Percentiles rank a stretch among this genome's conserved stretches.
Conservation (phyloP, 2,797 vertebrate species). For the Vireo griseus region DNA sequence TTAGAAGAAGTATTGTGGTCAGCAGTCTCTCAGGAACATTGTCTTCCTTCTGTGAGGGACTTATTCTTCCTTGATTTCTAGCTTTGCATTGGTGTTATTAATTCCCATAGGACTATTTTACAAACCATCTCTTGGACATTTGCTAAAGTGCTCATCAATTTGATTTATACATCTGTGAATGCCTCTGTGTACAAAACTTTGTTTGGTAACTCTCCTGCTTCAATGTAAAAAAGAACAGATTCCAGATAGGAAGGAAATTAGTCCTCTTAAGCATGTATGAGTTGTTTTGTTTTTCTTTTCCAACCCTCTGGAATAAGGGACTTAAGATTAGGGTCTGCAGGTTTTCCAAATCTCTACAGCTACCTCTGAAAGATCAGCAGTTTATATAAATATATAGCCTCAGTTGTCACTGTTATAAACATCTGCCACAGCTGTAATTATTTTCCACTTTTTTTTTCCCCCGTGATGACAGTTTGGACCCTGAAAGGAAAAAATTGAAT, state of each 20-base stretch:
- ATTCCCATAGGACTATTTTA: background rate
- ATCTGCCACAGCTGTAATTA: conserved; percentile 36
- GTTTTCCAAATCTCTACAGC: background rate
- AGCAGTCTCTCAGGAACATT: background rate
- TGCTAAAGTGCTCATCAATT: background rate
- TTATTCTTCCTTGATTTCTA: background rate
- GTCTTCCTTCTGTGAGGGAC: background rate
- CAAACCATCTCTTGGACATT: background rate
- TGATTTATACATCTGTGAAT: background rate
- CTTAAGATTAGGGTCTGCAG: background rate
- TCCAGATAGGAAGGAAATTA: background rate
- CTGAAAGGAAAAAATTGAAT: conserved; percentile 37
- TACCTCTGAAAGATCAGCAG: conserved; percentile 38
- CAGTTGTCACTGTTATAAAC: conserved; percentile 46
- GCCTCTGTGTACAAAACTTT: background rate
- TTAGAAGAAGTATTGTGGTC: background rate
- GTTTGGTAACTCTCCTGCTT: background rate
- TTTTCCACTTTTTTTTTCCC: background rate
- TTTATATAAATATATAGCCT: conserved; percentile 52
- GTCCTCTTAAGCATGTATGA: background rate
- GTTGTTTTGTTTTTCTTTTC: background rate
- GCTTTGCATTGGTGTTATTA: background rate
- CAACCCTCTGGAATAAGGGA: background rate
- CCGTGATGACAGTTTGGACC: conserved; percentile 34
- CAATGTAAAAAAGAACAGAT: background rate